A percentile compares a stretch with the other conserved stretches of the same genome.
These are phyloP conservation scores for Forbesichthys papilliferus DNA, from an alignment of 2,113 vertebrate genomes.

Conservation along the genomic window DNA sequence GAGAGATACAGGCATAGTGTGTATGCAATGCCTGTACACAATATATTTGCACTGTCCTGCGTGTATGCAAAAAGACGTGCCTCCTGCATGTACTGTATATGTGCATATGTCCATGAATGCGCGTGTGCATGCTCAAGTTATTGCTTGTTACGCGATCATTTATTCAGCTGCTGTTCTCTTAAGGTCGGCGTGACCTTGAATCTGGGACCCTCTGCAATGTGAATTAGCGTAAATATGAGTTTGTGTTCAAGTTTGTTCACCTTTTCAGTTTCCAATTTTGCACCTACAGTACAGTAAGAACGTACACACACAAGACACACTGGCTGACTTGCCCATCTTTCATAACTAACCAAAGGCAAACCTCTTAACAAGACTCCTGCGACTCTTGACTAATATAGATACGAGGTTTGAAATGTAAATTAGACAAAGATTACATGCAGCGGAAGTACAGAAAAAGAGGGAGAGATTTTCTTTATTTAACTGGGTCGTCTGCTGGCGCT, in stretches of 20 bases:
- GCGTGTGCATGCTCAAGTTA: conserved; percentile 1
- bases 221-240: not conserved
- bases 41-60: no score
- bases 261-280: not conserved
- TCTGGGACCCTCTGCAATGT: not conserved
- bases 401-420: conserved; percentile 72
- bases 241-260: not conserved
- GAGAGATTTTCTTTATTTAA: conserved; percentile 18
- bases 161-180: conserved; percentile 1
- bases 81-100: not conserved
- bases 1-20: no score
- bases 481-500: conserved; percentile 21
- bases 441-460: conserved; percentile 45
- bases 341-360: conserved; percentile 60
- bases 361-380: conserved; percentile 56
- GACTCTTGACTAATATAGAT: conserved; percentile 69
- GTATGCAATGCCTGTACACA: no score
- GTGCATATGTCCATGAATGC: not conserved
- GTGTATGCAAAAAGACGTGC: not conserved
- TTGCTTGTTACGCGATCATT: conserved; percentile 21
- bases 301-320: no score
- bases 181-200: conserved; percentile 7
- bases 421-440: conserved; percentile 65
- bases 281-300: not conserved
- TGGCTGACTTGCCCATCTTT: conserved; percentile 46